phyloP scores from a whole-genome alignment of 2,888 invertebrate genomes.

The Oscheius sp. region DNA sequence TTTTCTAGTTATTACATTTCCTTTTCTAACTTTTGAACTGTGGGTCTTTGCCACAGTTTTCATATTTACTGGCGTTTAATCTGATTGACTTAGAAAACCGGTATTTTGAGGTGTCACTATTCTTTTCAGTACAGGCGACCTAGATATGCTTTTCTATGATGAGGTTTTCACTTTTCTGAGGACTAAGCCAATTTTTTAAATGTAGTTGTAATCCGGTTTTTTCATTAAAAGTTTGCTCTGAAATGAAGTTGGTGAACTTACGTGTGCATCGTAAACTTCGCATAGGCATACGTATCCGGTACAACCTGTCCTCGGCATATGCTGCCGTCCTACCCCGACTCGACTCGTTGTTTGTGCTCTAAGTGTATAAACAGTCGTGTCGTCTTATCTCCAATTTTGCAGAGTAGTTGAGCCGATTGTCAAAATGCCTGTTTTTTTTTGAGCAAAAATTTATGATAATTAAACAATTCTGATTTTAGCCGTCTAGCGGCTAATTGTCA shows the following conservation, averaged over 20 bases:
- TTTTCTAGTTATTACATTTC: background rate
- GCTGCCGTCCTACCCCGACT: slow-evolving; percentile 13
- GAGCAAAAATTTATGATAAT: too few relatives aligned
- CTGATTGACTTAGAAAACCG: slow-evolving; percentile 9
- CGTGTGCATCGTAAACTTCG: slow-evolving; percentile 9
- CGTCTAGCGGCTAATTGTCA: slow-evolving; percentile 1
- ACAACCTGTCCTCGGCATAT: slow-evolving; percentile 29
- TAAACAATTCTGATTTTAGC: too few relatives aligned
- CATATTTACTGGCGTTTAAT: slow-evolving; percentile 6
- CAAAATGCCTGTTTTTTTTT: too few relatives aligned
- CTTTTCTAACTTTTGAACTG: background rate
- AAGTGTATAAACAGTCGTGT: slow-evolving; percentile 22
- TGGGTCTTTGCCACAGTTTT: background rate
- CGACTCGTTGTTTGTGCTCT: slow-evolving; percentile 26
- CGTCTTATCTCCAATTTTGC: slow-evolving; percentile 24
- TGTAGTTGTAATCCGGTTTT: background rate
- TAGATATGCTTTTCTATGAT: background rate
- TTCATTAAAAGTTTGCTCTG: background rate
- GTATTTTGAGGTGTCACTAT: background rate
- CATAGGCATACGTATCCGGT: slow-evolving; percentile 20
- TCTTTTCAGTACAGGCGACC: background rate
- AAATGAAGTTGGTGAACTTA: slow-evolving; percentile 5
- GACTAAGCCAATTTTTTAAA: background rate
- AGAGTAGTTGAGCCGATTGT: too few relatives aligned
- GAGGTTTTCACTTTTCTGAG: background rate